A percentile compares a stretch with the other conserved stretches of the same genome.
Conservation (phyloP, 2,797 vertebrate genomes). For the Eulemur rubriventer region DNA sequence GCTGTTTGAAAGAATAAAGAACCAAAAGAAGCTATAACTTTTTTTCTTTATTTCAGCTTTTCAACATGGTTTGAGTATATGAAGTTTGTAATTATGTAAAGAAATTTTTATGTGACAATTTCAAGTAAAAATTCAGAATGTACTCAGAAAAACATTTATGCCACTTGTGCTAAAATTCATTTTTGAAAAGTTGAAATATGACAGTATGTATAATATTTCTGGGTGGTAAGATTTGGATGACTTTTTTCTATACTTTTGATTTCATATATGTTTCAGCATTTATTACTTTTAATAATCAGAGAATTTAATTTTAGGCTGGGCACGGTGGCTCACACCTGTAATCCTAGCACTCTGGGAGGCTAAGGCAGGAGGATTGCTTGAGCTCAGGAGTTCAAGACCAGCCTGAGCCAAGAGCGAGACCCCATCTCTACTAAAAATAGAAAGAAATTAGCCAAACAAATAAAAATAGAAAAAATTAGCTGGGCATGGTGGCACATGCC, state of each 20-base stretch:
- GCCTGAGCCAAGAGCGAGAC: too few species aligned
- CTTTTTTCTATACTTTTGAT: conserved; percentile 34
- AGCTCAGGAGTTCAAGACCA: too few species aligned
- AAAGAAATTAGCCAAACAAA: too few species aligned
- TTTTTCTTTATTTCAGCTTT: neutral
- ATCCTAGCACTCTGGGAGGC: too few species aligned
- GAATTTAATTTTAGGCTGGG: neutral
- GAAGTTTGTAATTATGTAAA: conserved; percentile 1
- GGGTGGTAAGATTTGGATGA: neutral
- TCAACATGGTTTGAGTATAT: neutral
- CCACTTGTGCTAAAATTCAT: neutral
- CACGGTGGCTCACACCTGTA: too few species aligned
- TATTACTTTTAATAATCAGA: neutral
- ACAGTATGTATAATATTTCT: neutral
- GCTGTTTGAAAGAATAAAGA: neutral
- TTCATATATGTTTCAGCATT: conserved; percentile 10
- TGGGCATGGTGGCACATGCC: too few species aligned
- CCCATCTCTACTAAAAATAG: too few species aligned
- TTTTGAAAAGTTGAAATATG: neutral
- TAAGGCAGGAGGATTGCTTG: too few species aligned
- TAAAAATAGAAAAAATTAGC: too few species aligned
- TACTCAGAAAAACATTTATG: neutral
- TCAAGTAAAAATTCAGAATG: neutral
- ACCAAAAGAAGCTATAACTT: neutral
- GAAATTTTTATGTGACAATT: neutral